Evolutionary conservation across 2,113 vertebrate genomes (phyloP).

Genomic region (Corythornis madagascariensis): DNA sequence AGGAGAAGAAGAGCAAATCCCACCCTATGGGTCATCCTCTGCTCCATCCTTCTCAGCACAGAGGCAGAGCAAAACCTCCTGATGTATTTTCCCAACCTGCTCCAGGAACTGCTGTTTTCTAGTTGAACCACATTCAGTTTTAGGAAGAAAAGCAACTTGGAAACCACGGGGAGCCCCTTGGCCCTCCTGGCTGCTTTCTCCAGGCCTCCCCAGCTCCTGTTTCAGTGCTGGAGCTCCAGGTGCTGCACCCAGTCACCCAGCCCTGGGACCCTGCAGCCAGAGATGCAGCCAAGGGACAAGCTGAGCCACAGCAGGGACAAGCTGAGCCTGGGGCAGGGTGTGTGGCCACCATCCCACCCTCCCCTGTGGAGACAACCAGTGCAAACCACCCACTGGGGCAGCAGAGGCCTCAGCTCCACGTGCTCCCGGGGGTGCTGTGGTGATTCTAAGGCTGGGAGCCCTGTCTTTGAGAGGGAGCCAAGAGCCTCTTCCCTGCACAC

Average conservation of each 20-base stretch:
- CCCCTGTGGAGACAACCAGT: rapidly evolving
- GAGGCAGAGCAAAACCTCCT: not conserved
- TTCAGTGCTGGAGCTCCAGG: not conserved
- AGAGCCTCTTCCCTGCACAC: not conserved
- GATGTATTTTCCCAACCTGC: not conserved
- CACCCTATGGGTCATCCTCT: not conserved
- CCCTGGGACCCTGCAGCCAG: rapidly evolving
- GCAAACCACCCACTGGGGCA: not conserved
- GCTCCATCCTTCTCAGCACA: not conserved
- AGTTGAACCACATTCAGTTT: not conserved
- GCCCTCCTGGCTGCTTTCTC: not conserved
- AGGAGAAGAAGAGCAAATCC: not conserved
- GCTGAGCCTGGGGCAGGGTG: rapidly evolving
- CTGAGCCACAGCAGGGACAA: rapidly evolving
- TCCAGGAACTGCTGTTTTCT: not conserved
- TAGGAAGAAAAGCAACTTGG: not conserved
- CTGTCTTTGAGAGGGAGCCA: slow-evolving; percentile 34
- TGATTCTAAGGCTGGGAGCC: not conserved
- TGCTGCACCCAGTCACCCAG: not conserved
- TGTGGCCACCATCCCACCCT: not conserved
- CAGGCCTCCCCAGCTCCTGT: rapidly evolving
- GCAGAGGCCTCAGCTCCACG: not conserved
- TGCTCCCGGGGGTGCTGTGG: not conserved
- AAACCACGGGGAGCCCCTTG: not conserved
- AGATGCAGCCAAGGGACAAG: rapidly evolving